These are phyloP conservation scores for Trichomycterus rosablanca DNA, from an alignment of 2,113 vertebrate genomes.

Conservation along the genomic window DNA sequence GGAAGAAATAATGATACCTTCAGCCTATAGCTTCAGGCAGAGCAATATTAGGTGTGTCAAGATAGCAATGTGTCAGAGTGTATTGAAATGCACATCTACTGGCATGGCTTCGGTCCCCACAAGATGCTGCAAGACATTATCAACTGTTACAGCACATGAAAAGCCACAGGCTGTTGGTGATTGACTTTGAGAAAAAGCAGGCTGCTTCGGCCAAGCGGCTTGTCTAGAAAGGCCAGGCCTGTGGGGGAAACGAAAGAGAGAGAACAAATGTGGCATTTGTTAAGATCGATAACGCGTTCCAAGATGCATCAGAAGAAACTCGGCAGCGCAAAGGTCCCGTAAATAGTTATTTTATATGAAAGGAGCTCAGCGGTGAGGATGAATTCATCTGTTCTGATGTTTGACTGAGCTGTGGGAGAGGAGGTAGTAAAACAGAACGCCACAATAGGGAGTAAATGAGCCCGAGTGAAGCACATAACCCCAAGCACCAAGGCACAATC, in stretches of 20 bases:
- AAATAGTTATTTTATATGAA: conserved; percentile 38
- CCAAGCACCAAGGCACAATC: background rate
- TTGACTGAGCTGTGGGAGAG: conserved; percentile 5
- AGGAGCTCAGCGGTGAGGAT: conserved; percentile 3
- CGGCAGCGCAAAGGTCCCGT: conserved; percentile 23
- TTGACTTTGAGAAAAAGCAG: conserved; percentile 27
- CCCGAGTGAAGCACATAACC: conserved; percentile 5
- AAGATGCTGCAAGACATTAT: conserved; percentile 15
- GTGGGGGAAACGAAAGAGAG: conserved; percentile 32
- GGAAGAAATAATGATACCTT: background rate
- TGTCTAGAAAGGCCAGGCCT: conserved; percentile 43
- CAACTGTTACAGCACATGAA: conserved; percentile 27
- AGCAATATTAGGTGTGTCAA: background rate
- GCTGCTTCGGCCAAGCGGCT: conserved; percentile 18
- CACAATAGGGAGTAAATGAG: conserved; percentile 31
- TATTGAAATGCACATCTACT: conserved; percentile 25
- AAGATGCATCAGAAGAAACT: conserved; percentile 31
- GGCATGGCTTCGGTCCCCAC: conserved; percentile 19
- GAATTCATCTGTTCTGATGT: conserved; percentile 25
- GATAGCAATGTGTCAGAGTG: conserved; percentile 3
- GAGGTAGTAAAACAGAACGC: conserved; percentile 8
- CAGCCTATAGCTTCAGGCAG: conserved; percentile 1
- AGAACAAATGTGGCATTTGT: conserved; percentile 51
- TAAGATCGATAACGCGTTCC: conserved; percentile 41
- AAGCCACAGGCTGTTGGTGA: conserved; percentile 30